Percentiles rank a stretch among this genome's conserved stretches.
phyloP scores from a whole-genome alignment of 2,888 invertebrate genomes.

The Nemoura dubitans region DNA sequence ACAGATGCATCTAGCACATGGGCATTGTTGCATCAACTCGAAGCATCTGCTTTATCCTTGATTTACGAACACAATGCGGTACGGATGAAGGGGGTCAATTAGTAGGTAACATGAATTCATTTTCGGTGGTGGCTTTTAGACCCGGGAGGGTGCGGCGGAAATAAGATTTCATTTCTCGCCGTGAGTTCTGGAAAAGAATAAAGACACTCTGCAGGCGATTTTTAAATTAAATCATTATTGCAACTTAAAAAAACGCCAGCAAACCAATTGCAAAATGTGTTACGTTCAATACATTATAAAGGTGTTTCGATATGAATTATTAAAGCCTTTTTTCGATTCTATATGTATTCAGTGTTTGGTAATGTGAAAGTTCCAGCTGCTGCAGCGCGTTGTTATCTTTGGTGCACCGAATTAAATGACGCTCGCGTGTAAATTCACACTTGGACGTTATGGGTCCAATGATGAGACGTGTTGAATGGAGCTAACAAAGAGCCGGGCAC shows the following conservation, averaged over 20 bases:
- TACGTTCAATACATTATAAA: not conserved
- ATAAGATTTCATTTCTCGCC: not conserved
- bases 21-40: not conserved
- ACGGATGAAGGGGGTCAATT: conserved; percentile 10
- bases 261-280: not conserved
- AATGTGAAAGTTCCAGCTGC: not conserved
- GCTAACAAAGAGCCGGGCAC: not conserved
- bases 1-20: not conserved
- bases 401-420: not conserved
- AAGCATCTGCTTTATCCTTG: conserved; percentile 22
- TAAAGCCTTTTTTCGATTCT: not conserved
- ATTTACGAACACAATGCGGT: not conserved
- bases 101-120: not conserved
- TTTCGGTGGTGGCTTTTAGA: conserved; percentile 9
- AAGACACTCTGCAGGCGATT: not conserved
- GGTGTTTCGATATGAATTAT: not conserved
- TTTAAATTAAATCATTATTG: not conserved
- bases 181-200: not conserved
- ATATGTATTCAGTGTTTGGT: not conserved
- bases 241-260: not conserved
- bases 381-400: not conserved
- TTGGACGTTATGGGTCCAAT: not conserved
- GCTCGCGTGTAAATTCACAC: conserved; percentile 7
- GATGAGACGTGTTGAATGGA: not conserved
- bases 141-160: not conserved